Percentiles rank a stretch among this genome's conserved stretches.
These are phyloP conservation scores for Mythimna loreyi DNA, from an alignment of 2,888 invertebrate genomes.

Conservation along the genomic window DNA sequence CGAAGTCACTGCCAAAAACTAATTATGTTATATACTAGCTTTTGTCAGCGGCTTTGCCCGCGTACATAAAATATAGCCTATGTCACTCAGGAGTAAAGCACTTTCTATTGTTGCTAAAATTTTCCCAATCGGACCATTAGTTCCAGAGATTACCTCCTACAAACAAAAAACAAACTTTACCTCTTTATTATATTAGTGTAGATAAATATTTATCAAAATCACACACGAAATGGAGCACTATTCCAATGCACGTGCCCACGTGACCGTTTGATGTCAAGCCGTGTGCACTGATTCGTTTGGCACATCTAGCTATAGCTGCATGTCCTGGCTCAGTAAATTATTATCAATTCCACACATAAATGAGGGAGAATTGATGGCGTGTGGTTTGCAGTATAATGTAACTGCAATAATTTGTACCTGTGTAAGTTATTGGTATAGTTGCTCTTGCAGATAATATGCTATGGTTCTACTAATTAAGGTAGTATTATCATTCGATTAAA, in stretches of 20 bases:
- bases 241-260: constrained; percentile 5
- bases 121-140: too few relatives aligned
- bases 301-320: neutral
- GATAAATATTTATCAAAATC: too few relatives aligned
- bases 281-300: constrained; percentile 19
- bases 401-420: neutral
- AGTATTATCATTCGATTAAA: too few relatives aligned
- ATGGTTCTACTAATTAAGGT: neutral
- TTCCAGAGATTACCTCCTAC: too few relatives aligned
- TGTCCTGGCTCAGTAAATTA: neutral
- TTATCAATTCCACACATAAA: constrained; percentile 18
- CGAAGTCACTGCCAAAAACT: too few relatives aligned
- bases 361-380: neutral
- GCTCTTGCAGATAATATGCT: neutral
- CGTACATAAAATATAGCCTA: too few relatives aligned
- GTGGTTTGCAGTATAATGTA: neutral
- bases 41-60: too few relatives aligned
- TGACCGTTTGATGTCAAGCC: constrained; percentile 18
- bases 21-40: too few relatives aligned
- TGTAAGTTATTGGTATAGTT: neutral
- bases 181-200: too few relatives aligned
- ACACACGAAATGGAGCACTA: neutral
- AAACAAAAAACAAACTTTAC: too few relatives aligned
- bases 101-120: too few relatives aligned
- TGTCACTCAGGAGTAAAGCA: too few relatives aligned